These are phyloP conservation scores for Zaprionus obscuricornis DNA, from an alignment of 2,888 invertebrate genomes.

Conservation along the genomic window DNA sequence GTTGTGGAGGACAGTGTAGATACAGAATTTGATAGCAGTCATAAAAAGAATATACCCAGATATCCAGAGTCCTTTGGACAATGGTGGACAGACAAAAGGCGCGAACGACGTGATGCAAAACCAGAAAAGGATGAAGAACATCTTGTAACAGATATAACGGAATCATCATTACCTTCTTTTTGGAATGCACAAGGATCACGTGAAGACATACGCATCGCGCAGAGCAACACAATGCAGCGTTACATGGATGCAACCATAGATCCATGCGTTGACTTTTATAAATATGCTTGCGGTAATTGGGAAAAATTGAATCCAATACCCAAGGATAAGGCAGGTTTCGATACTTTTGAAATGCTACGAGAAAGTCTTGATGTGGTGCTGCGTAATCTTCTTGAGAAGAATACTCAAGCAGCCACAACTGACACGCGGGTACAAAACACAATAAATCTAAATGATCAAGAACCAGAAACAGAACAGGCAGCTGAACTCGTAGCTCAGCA, in stretches of 20 bases:
- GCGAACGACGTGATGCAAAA: conserved; percentile 56
- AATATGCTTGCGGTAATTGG: conserved; percentile 95
- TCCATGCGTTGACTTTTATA: conserved; percentile 93
- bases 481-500: conserved; percentile 55
- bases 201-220: conserved; percentile 86
- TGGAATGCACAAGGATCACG: conserved; percentile 81
- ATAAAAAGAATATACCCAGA: conserved; percentile 31
- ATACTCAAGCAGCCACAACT: neutral
- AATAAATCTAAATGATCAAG: conserved; percentile 53
- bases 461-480: conserved; percentile 43
- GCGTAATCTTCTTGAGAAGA: conserved; percentile 87
- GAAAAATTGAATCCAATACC: conserved; percentile 92
- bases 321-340: conserved; percentile 93
- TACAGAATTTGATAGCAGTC: conserved; percentile 6
- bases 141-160: conserved; percentile 25
- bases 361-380: conserved; percentile 90
- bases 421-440: conserved; percentile 46
- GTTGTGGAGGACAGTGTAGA: conserved; percentile 17
- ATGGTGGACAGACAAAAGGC: conserved; percentile 22
- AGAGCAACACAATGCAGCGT: conserved; percentile 89
- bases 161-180: conserved; percentile 68
- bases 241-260: conserved; percentile 90
- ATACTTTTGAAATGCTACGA: conserved; percentile 94
- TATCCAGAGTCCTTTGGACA: conserved; percentile 36
- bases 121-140: conserved; percentile 5